Base-by-base conservation (phyloP, 2,113 vertebrate species). In the Anarrhichthys ocellatus region DNA sequence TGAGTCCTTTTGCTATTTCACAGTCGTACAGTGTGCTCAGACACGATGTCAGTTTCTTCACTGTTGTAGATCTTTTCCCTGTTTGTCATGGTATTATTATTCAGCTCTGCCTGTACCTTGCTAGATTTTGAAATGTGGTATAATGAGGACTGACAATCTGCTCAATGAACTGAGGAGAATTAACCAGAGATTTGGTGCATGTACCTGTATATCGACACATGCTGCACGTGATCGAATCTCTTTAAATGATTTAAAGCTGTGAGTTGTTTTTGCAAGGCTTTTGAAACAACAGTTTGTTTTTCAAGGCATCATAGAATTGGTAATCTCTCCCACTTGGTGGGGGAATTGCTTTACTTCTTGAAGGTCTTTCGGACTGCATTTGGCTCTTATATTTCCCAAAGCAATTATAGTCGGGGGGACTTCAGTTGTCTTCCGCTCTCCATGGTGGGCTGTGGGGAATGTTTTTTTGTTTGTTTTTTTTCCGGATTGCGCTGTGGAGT, bases 311-410 rank as follows among this genome's bases (percentile, higher is more conserved):
- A 91, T 86, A 92, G 88, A 88, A 90, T 87, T 88, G 79, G 75
- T 92, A 93, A 94, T 94, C 92, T 92, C 80, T 80, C 62, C 76
- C 73, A 79, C 88, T 87, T 76, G 85, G 78, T 69, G 64, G 64
- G 75, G 80, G 88, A 91, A 89, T 92, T 85, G 86, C 84, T 90
- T 89, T 83, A 81, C 83, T 91, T 91, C 89, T 90, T 89, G 84
- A 92, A 92, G 87, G 90, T 92, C 88, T 93, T 88, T 88, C 76
- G 1, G 79, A 81, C 82, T 78, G 6, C 73, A 86, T 91, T 88
- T 87, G 80, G 88, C 82, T 91, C 81, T 82, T 80, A 84, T 93
- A 82, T 92, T 90, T 91, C 90, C 92, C 93, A 93, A 91, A 94
- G 89, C 91, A 94, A 94, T 94, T 94, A 93, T 69, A 89, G 83